Conservation (phyloP, 2,797 vertebrate genomes). For the Caiman crocodilus region DNA sequence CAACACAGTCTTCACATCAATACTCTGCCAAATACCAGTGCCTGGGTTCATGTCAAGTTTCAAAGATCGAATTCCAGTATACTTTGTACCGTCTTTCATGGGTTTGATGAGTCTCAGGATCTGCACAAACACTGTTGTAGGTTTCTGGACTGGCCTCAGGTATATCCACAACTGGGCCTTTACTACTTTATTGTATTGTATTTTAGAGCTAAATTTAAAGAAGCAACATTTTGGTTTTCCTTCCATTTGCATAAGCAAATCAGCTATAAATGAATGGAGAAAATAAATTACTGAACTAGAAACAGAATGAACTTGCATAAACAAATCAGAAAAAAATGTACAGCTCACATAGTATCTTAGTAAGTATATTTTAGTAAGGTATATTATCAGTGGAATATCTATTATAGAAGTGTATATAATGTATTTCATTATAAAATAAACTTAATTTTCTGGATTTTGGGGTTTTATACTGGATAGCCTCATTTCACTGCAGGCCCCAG, state of each 20-base stretch:
- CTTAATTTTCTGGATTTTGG: neutral
- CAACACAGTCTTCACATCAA: slow-evolving; percentile 97
- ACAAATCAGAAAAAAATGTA: neutral
- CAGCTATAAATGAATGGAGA: slow-evolving; percentile 86
- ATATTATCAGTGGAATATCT: neutral
- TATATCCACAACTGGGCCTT: slow-evolving; percentile 97
- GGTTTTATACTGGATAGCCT: neutral
- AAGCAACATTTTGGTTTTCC: slow-evolving; percentile 95
- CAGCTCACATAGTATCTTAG: neutral
- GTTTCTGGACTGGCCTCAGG: slow-evolving; percentile 88
- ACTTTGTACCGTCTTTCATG: slow-evolving; percentile 90
- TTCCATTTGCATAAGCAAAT: slow-evolving; percentile 88
- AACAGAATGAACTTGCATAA: slow-evolving; percentile 46
- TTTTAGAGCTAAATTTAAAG: slow-evolving; percentile 94
- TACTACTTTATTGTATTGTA: slow-evolving; percentile 92
- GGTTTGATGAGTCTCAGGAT: slow-evolving; percentile 95
- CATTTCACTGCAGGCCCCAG: neutral
- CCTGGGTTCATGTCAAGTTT: slow-evolving; percentile 95
- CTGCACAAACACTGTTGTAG: slow-evolving; percentile 95
- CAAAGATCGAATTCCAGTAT: slow-evolving; percentile 94
- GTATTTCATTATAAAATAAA: neutral
- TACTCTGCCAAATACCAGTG: slow-evolving; percentile 95
- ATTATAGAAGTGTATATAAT: neutral
- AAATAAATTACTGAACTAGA: slow-evolving; percentile 73
- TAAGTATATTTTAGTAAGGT: neutral